A percentile compares a stretch with the other conserved stretches of the same genome.
Evolutionary conservation across 2,888 invertebrate genomes (phyloP).

Genomic region (Steinernema carpocapsae): DNA sequence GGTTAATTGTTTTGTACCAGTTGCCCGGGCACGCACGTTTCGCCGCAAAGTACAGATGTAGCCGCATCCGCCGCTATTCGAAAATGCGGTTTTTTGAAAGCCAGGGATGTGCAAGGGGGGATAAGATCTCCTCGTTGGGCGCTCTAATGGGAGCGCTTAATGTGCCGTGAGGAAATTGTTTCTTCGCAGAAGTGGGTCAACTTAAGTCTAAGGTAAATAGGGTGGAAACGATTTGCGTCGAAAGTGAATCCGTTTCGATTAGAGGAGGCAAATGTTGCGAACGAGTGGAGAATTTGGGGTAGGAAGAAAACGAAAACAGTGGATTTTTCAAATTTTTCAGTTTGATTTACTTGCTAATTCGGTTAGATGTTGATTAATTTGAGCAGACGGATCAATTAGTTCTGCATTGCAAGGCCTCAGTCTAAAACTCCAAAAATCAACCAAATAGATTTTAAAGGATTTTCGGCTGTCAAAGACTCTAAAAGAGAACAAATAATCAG

Average conservation of each 20-base stretch:
- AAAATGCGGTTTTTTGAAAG: conserved; percentile 10
- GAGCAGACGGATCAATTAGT: too few species aligned
- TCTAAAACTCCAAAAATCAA: too few species aligned
- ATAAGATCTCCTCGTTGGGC: conserved; percentile 2
- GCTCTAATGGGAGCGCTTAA: neutral
- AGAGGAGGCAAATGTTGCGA: conserved; percentile 18
- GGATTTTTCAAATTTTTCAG: too few species aligned
- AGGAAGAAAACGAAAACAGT: neutral
- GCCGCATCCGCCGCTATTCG: too few species aligned
- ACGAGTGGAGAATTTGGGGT: neutral
- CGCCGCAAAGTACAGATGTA: too few species aligned
- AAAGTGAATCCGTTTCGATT: conserved; percentile 10
- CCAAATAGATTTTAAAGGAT: too few species aligned
- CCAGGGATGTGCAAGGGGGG: neutral
- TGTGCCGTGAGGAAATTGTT: conserved; percentile 35
- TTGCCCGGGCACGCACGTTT: neutral
- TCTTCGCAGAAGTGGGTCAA: conserved; percentile 20
- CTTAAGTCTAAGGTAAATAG: conserved; percentile 27
- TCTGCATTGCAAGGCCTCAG: too few species aligned
- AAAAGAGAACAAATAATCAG: too few species aligned
- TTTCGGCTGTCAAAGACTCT: too few species aligned
- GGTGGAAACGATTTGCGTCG: conserved; percentile 29
- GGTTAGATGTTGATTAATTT: too few species aligned
- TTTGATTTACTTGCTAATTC: too few species aligned
- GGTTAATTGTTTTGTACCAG: conserved; percentile 34